Conservation (phyloP, 2,797 vertebrate genomes). For the Aulostomus chinensis region DNA sequence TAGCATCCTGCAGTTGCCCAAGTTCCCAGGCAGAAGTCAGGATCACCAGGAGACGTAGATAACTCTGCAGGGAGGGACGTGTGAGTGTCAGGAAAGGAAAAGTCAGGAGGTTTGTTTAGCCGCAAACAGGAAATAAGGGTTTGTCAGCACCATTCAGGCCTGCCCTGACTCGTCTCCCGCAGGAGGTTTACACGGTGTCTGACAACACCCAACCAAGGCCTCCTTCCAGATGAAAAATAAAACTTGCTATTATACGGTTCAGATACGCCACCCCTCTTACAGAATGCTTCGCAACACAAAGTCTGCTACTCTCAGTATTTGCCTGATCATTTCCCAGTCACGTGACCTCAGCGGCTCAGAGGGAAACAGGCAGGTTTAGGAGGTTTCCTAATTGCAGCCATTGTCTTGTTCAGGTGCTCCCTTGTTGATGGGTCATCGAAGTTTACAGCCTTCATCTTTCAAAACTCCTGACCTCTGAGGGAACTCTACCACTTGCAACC, state of each 20-base stretch:
- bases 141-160: constrained; percentile 18
- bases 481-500: constrained; percentile 22
- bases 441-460: constrained; percentile 39
- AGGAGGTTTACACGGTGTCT: constrained; percentile 5
- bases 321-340: background rate
- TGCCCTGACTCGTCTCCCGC: constrained; percentile 12
- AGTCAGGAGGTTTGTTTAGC: constrained; percentile 18
- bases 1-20: background rate
- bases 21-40: background rate
- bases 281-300: too few species aligned
- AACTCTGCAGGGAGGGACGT: background rate
- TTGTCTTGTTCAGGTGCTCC: constrained; percentile 13
- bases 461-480: constrained; percentile 29
- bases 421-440: constrained; percentile 18
- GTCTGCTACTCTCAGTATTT: too few species aligned
- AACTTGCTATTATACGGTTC: background rate
- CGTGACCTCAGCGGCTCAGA: background rate
- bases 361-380: background rate
- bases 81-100: constrained; percentile 4
- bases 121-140: constrained; percentile 36
- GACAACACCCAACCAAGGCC: background rate
- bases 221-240: background rate
- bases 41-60: background rate
- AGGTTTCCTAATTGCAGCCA: constrained; percentile 12
- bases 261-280: too few species aligned